These are phyloP conservation scores for Eupithecia inturbata DNA, from an alignment of 2,888 invertebrate genomes.

Conservation along the genomic window DNA sequence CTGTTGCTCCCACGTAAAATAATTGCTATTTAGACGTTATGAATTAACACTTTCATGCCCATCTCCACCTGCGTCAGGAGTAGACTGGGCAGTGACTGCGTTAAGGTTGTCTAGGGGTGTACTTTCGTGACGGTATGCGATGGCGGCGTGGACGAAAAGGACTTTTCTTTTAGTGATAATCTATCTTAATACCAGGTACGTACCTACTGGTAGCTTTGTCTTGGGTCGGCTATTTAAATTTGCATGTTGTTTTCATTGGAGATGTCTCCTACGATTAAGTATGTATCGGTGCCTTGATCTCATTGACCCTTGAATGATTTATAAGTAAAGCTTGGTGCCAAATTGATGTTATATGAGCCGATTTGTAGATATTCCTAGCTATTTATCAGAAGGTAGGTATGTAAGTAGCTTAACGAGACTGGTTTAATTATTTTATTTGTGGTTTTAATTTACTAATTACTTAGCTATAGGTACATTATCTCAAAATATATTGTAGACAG, in stretches of 20 bases:
- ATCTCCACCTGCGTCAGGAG: neutral
- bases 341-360: neutral
- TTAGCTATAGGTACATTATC: too few species aligned
- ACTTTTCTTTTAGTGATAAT: neutral
- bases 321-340: constrained; percentile 12
- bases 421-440: neutral
- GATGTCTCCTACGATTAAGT: constrained; percentile 18
- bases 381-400: too few species aligned
- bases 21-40: neutral
- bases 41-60: too few species aligned
- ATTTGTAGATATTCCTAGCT: neutral
- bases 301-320: constrained; percentile 18
- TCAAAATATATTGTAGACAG: too few species aligned
- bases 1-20: constrained; percentile 6
- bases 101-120: neutral
- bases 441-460: too few species aligned
- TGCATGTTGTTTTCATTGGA: constrained; percentile 7
- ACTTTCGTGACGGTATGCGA: neutral
- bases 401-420: neutral
- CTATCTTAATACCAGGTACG: neutral
- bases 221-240: neutral
- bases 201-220: neutral
- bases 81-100: neutral
- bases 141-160: neutral
- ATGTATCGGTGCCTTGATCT: constrained; percentile 26